Evolutionary conservation across 2,113 vertebrate genomes (phyloP), one percentile per base, ranked within the genome.

Genomic region (Tor tambroides): DNA sequence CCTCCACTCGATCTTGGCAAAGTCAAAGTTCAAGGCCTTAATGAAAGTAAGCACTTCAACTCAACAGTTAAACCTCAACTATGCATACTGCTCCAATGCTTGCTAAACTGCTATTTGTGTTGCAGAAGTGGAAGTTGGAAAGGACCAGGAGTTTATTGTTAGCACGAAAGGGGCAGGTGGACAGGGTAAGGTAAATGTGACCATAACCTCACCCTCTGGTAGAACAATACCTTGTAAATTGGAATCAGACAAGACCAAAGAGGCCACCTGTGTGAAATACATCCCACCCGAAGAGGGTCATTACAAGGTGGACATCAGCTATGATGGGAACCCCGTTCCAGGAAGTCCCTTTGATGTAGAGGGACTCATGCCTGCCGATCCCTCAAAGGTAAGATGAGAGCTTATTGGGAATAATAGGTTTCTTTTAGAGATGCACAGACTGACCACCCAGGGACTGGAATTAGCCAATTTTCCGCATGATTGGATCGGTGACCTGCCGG

Each of bases 301-400:
- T 85, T 97, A 98, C 94, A 97, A 97, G 83, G 96, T 99, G 84
- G 97, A 99, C 72, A 92, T 99, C 91, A 95, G 94, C 92, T 99
- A 99, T 0, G 98, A 99, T 1, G 96, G 96, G 15, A 96, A 98
- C 92, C 97, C 97, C 0, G 95, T 99, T 19, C 96, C 96, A 1
- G 97, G 97, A 87, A 98, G 97, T 90, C 97, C 98, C 89, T 99
- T 99, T 88, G 89, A 95, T 0, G 95, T 99, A 76, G 98, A 98
- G 89, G 98, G 95, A 0, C 93, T 97, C 85, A 95, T 98, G 94
- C 97, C 98, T 38, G 96, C 97, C 0, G 97, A 98, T 88, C 95
- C 98, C 15, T 96, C 97, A 85, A 99, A 99, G 96, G 98, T 98
- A 92, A 23, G 56, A 30, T 23, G 4, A 12, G 11, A 56, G n/a